Conservation (phyloP, 2,888 invertebrate species). For the Cerastoderma edule region DNA sequence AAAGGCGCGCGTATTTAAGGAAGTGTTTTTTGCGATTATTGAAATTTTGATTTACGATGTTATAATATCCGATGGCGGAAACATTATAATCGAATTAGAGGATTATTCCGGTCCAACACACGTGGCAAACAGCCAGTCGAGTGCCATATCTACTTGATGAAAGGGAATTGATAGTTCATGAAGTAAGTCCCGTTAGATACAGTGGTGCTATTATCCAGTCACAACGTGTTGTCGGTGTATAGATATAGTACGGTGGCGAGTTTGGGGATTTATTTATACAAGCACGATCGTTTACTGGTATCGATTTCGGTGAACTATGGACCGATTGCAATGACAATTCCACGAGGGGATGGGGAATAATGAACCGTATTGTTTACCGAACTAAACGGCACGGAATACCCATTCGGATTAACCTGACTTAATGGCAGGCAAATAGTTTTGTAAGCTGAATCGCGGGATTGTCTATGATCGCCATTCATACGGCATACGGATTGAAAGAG, state of each 20-base stretch:
- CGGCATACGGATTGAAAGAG: not conserved
- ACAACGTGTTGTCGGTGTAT: not conserved
- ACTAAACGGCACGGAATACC: slow-evolving; percentile 4
- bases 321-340: slow-evolving; percentile 17
- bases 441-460: slow-evolving; percentile 5
- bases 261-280: not conserved
- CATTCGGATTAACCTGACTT: not conserved
- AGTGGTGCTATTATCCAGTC: slow-evolving; percentile 15
- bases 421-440: slow-evolving; percentile 8
- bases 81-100: too few relatives aligned
- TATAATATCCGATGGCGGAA: too few relatives aligned
- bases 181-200: slow-evolving; percentile 29
- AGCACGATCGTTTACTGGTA: not conserved
- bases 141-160: not conserved
- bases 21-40: too few relatives aligned
- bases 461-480: slow-evolving; percentile 12
- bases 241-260: not conserved
- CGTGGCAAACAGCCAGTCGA: too few relatives aligned
- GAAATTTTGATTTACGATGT: too few relatives aligned
- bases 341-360: slow-evolving; percentile 4
- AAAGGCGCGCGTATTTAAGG: too few relatives aligned
- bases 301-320: slow-evolving; percentile 9
- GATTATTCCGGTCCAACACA: too few relatives aligned
- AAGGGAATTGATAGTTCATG: slow-evolving; percentile 29
- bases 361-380: slow-evolving; percentile 5